Percentiles rank a stretch among this genome's conserved stretches.
phyloP scores from a whole-genome alignment of 2,113 vertebrate genomes.

The Proteles cristata region DNA sequence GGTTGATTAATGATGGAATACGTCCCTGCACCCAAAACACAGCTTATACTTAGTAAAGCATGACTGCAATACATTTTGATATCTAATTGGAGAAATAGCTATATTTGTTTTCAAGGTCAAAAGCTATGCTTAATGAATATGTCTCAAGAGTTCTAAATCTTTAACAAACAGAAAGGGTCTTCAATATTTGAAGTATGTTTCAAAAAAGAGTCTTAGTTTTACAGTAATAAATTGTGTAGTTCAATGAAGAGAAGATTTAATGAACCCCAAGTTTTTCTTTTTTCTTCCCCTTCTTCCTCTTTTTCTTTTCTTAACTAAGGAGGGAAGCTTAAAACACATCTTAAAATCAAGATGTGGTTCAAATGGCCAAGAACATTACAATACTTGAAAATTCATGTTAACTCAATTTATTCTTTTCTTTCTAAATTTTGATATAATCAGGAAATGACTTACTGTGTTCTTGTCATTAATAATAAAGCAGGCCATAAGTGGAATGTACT shows the following conservation, averaged over 20 bases:
- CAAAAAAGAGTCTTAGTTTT: neutral
- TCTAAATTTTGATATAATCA: conserved; percentile 47
- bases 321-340: neutral
- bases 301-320: neutral
- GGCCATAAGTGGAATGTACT: conserved; percentile 7
- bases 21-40: neutral
- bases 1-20: neutral
- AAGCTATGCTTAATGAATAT: neutral
- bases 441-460: conserved; percentile 58
- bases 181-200: neutral
- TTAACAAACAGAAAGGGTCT: neutral
- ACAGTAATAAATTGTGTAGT: neutral
- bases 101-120: neutral
- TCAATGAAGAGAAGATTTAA: neutral
- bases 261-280: neutral
- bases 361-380: neutral
- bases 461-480: conserved; percentile 57
- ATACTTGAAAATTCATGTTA: conserved; percentile 55
- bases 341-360: neutral
- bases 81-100: neutral
- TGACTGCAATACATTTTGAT: neutral
- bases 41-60: neutral
- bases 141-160: neutral
- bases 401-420: conserved; percentile 54
- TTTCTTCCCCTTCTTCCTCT: neutral